Base-by-base conservation (phyloP, 1,140 invertebrate genomes). In the Pseudomyrmex pallidus region DNA sequence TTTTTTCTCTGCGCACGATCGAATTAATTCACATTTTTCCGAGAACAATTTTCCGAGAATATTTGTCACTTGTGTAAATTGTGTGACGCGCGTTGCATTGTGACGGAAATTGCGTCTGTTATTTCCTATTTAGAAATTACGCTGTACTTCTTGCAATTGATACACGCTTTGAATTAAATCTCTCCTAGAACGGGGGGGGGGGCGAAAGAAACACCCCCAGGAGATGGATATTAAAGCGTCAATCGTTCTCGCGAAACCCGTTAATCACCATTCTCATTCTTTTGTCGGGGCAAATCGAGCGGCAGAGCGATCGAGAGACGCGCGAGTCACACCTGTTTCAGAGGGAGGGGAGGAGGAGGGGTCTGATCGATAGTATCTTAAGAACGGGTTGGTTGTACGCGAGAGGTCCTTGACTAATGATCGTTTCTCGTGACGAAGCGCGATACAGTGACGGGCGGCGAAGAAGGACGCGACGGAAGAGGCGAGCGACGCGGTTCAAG, bases 401-500 rank as follows among this genome's bases (percentile, higher is more conserved):
- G 63, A 87, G 77, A 67, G 67, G 66, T 89, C 74, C 86, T 86
- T 89, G 86, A 90, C 88, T 90, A 91, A 90, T 85, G 90, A 90
- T 87, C 84, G 74, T 67, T 82, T 88, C 84, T 88, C 90, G 87
- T 89, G 90, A 87, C 84, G 83, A n/a, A 52, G 56, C 66, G 78
- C 85, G 74, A 90, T 87, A 86, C 72, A 73, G 44, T 62, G 84
- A 76, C 66, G 73, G 68, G 76, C 59, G 84, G 59, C 68, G 86
- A 87, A 64, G 50, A 82, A 80, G 84, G 82, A 85, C 64, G 67
- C 35, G 59, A 64, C 17, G 20, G 20, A 22, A 15, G 2, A n/a
- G 56, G 15, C 56, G 44, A 35, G 5, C 35, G 35, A 35, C 35
- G 35, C 15, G 13, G 50, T 3, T 46, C 35, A 35, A 73, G 56